Percentiles rank a stretch among this genome's conserved stretches.
Conservation (phyloP, 2,113 vertebrate species). For the Scomber japonicus region DNA sequence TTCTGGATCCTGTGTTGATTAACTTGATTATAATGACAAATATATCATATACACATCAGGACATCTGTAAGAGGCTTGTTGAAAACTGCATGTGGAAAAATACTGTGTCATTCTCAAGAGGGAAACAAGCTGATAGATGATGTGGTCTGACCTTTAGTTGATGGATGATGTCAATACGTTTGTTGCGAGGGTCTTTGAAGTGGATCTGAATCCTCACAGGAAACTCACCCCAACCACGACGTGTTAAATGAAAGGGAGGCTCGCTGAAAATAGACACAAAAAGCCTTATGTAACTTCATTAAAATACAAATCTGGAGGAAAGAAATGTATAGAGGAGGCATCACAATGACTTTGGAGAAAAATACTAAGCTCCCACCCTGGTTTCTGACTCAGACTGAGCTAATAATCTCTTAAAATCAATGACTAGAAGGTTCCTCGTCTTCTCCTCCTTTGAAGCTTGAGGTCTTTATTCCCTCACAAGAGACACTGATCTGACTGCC, state of each 20-base stretch:
- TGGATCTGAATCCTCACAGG: conserved; percentile 98
- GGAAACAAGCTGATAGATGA: neutral
- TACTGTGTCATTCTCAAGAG: neutral
- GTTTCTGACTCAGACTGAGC: conserved; percentile 15
- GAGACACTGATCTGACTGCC: conserved; percentile 17
- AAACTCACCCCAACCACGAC: conserved; percentile 98
- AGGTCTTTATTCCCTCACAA: conserved; percentile 26
- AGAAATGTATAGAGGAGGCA: neutral
- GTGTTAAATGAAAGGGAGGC: conserved; percentile 96
- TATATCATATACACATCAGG: neutral
- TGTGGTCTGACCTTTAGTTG: conserved; percentile 92
- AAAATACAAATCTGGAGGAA: conserved; percentile 26
- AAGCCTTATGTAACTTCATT: conserved; percentile 5
- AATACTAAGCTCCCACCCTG: neutral
- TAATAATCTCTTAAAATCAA: conserved; percentile 53
- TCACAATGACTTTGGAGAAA: conserved; percentile 2
- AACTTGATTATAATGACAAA: neutral
- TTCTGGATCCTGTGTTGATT: neutral
- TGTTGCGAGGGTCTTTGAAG: conserved; percentile 98
- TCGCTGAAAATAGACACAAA: conserved; percentile 86
- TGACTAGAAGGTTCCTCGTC: conserved; percentile 33
- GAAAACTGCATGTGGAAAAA: neutral
- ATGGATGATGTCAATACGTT: conserved; percentile 99
- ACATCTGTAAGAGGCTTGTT: neutral
- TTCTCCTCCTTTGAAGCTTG: conserved; percentile 46